These are phyloP conservation scores for Philypnodon macrostomus DNA, from an alignment of 2,797 vertebrate species.

Conservation along the genomic window DNA sequence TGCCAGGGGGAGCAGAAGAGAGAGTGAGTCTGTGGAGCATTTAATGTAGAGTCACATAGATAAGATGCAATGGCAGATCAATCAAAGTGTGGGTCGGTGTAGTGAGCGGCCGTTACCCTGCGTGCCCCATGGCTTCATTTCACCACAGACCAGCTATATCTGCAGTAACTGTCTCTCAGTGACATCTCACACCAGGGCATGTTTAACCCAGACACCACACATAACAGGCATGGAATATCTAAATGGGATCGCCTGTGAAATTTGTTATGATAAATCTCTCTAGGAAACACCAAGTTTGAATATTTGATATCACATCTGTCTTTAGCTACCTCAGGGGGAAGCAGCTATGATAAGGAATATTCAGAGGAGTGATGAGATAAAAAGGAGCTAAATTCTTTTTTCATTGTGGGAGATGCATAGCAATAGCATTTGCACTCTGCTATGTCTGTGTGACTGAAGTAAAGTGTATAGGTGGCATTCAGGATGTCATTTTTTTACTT, in stretches of 20 bases:
- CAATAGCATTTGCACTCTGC: constrained; percentile 61
- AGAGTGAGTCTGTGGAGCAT: constrained; percentile 68
- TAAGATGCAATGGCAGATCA: constrained; percentile 79
- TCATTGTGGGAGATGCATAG: constrained; percentile 56
- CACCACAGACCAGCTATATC: constrained; percentile 63
- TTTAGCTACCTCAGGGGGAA: constrained; percentile 59
- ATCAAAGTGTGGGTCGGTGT: constrained; percentile 68
- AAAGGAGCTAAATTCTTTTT: constrained; percentile 64
- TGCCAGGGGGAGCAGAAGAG: constrained; percentile 51
- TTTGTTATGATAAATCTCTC: constrained; percentile 70
- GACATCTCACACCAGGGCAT: constrained; percentile 64
- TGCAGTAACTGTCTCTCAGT: constrained; percentile 59
- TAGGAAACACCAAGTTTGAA: constrained; percentile 69
- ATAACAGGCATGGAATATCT: constrained; percentile 69
- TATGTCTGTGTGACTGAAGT: constrained; percentile 60
- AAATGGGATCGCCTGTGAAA: constrained; percentile 74
- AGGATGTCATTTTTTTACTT: constrained; percentile 64
- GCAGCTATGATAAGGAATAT: constrained; percentile 68
- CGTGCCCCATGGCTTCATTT: constrained; percentile 69
- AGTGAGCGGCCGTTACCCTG: constrained; percentile 63
- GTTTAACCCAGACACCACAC: constrained; percentile 58
- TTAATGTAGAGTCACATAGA: constrained; percentile 78
- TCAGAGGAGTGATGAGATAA: constrained; percentile 70
- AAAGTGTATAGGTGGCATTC: constrained; percentile 56
- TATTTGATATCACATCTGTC: constrained; percentile 67